phyloP scores from a whole-genome alignment of 2,888 invertebrate genomes.

The Hirtodrosophila trivittata region DNA sequence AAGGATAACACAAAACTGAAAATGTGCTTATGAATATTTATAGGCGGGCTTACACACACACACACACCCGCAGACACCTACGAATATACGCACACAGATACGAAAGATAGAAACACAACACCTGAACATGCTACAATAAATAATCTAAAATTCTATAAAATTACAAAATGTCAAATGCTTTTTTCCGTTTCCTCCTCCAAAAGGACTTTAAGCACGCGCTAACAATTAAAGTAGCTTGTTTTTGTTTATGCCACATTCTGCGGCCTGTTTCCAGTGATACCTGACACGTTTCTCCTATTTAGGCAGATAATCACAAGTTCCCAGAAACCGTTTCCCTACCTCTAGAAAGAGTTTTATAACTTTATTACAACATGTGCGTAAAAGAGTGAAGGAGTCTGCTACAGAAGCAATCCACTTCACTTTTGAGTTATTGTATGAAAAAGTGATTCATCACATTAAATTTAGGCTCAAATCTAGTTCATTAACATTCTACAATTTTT shows the following conservation, averaged over 20 bases:
- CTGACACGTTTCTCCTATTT: conserved; percentile 32
- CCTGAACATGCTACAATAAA: conserved; percentile 60
- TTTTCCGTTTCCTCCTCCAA: conserved; percentile 33
- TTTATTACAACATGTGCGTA: too few species aligned
- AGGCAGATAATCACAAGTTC: conserved; percentile 26
- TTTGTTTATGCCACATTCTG: background rate
- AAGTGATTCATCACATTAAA: too few species aligned
- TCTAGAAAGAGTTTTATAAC: too few species aligned
- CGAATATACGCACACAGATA: conserved; percentile 15
- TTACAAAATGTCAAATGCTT: conserved; percentile 73
- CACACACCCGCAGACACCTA: conserved; percentile 13
- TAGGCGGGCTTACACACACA: conserved; percentile 42
- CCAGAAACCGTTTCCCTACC: background rate
- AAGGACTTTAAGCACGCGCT: conserved; percentile 30
- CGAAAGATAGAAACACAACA: conserved; percentile 8
- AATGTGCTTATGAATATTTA: conserved; percentile 76
- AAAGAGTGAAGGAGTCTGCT: too few species aligned
- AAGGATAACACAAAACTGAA: conserved; percentile 40
- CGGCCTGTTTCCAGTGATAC: conserved; percentile 12
- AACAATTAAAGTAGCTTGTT: conserved; percentile 22
- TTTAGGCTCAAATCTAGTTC: too few species aligned
- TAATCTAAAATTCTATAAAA: conserved; percentile 77
- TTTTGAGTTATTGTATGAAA: too few species aligned
- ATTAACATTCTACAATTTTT: too few species aligned
- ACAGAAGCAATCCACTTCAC: too few species aligned